Base-by-base conservation (phyloP, 2,113 vertebrate genomes). In the Illadopsis cleaveri region DNA sequence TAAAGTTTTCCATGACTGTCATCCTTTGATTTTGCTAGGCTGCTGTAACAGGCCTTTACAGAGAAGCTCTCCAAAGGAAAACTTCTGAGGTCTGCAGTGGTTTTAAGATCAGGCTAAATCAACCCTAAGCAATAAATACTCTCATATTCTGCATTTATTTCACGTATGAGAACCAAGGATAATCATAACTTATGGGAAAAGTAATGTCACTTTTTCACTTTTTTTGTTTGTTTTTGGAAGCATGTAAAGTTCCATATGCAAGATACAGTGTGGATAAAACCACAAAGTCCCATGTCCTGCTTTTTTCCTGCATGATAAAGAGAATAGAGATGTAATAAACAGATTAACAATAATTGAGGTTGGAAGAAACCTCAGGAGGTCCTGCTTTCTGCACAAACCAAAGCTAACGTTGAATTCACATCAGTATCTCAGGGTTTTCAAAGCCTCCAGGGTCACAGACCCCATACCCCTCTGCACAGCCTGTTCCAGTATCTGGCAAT, bases 221-320 rank as follows among this genome's bases (percentile, higher is more conserved):
- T 12, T 37, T 47, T 37, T 35, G 21, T 9, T 16, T 38, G 2
- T 14, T 69, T 89, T 86, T 53, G 21, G 45, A 60, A 82, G 12
- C 4, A 27, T 56, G 12, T 45, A 10, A 68, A 79, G 7, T 51
- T 91, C 15, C 16, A 37, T 13, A 8, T 11, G 27, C 12, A 51
- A 89, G 25, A 10, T 60, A 82, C 61, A 40, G 1, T n/a, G 15
- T 44, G 28, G 28, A 87, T 10, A 66, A 21, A 56, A 42, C 27
- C 14, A 73, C 0, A 0, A 81, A 8, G 9, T 18, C 15, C 1
- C 15, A 71, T 2, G 2, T 58, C 25, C 69, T 84, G 3, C 27
- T 58, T 24, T 78, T 10, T 35, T 50, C 15, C 13, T 22, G 6
- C 3, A 6, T 64, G 24, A 61, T 75, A 68, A 62, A 75, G 7